Evolutionary conservation across 2,888 invertebrate genomes (phyloP).

Genomic region (Zhuqinia jingwanae): DNA sequence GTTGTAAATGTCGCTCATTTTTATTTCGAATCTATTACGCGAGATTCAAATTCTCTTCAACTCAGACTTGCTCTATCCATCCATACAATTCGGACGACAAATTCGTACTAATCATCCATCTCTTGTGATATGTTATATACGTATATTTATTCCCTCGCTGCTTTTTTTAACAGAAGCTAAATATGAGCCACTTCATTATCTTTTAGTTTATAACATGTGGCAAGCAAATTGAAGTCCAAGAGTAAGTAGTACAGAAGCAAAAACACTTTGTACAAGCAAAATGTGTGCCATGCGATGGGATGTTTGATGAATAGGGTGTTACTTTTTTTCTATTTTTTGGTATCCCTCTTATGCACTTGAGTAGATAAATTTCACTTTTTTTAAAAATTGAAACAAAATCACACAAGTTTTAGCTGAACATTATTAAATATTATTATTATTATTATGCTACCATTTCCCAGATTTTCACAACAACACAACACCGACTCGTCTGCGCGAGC

Average conservation of each 20-base stretch:
- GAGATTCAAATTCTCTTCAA: background rate
- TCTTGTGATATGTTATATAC: too few species aligned
- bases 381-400: constrained; percentile 34
- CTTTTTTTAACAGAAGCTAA: background rate
- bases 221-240: background rate
- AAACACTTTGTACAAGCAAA: background rate
- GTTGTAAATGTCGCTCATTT: constrained; percentile 33
- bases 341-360: background rate
- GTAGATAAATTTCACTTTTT: constrained; percentile 36
- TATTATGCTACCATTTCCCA: constrained; percentile 2
- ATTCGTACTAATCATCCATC: constrained; percentile 23
- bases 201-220: constrained; percentile 40
- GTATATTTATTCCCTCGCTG: too few species aligned
- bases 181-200: background rate
- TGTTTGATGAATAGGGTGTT: background rate
- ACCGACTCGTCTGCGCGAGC: too few species aligned
- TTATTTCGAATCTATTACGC: background rate
- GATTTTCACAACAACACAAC: background rate
- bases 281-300: background rate
- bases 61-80: constrained; percentile 4
- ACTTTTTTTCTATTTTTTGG: constrained; percentile 5
- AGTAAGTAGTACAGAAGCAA: constrained; percentile 11
- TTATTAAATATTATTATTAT: too few species aligned
- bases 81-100: too few species aligned
- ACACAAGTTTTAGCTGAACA: background rate